Percentiles rank a stretch among this genome's conserved stretches.
Conservation (phyloP, 2,888 invertebrate species). For the Pantelozetes paolii region DNA sequence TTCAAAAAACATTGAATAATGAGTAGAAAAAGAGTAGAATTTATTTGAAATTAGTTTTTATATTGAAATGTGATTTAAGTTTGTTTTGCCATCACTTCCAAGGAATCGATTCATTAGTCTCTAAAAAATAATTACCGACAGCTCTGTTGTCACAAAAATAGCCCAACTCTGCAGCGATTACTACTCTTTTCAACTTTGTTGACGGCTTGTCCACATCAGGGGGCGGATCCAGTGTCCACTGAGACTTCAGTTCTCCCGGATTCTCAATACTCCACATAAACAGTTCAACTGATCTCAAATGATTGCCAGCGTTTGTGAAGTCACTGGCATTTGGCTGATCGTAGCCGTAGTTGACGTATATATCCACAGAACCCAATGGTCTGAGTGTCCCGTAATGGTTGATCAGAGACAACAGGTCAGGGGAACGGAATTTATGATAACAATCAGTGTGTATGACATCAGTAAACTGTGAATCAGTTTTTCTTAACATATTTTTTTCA, state of each 20-base stretch:
- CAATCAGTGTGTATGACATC: slow-evolving; percentile 40
- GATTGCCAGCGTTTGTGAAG: slow-evolving; percentile 39
- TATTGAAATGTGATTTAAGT: not conserved
- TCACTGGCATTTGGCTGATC: slow-evolving; percentile 41
- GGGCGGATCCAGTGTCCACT: slow-evolving; percentile 33
- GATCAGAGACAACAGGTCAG: slow-evolving; percentile 38
- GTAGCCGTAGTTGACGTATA: slow-evolving; percentile 42
- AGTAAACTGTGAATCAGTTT: slow-evolving; percentile 36
- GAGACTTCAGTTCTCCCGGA: slow-evolving; percentile 39
- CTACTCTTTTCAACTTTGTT: slow-evolving; percentile 34
- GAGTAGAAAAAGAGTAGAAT: slow-evolving; percentile 20
- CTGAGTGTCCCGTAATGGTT: slow-evolving; percentile 40
- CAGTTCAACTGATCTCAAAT: slow-evolving; percentile 37
- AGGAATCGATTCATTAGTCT: slow-evolving; percentile 39
- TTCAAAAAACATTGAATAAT: not conserved
- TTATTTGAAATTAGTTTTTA: not conserved
- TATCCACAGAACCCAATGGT: slow-evolving; percentile 36
- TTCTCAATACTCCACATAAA: slow-evolving; percentile 42
- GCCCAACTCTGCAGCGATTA: slow-evolving; percentile 36
- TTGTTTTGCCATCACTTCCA: slow-evolving; percentile 33
- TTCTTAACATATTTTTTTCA: slow-evolving; percentile 38
- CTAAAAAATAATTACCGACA: slow-evolving; percentile 38
- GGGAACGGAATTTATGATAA: slow-evolving; percentile 38
- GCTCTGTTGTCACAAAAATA: slow-evolving; percentile 37
- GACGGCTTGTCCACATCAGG: slow-evolving; percentile 39